phyloP scores from a whole-genome alignment of 2,888 invertebrate genomes.

The Archips crataeganus region DNA sequence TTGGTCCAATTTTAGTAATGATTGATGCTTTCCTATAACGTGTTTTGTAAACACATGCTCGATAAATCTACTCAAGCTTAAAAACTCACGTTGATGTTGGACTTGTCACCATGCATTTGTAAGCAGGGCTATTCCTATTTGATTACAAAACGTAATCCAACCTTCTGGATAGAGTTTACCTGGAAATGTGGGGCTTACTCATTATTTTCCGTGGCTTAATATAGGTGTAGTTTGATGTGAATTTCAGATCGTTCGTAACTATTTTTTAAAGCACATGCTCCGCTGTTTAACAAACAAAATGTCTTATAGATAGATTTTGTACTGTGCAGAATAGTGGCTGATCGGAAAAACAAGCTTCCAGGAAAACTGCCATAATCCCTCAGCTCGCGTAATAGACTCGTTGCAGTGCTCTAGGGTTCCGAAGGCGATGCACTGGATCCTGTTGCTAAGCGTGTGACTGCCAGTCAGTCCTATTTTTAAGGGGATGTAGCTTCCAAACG shows the following conservation, averaged over 20 bases:
- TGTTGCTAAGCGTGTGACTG: neutral
- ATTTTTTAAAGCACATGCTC: neutral
- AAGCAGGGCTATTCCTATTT: constrained; percentile 10
- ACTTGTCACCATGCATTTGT: constrained; percentile 6
- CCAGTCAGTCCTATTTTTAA: neutral
- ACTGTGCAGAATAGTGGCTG: neutral
- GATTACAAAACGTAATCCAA: constrained; percentile 12
- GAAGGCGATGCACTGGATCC: neutral
- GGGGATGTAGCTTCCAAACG: neutral
- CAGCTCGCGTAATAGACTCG: constrained; percentile 14
- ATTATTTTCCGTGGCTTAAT: neutral
- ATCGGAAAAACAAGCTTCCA: constrained; percentile 27
- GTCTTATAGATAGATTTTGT: neutral
- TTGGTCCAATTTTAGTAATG: neutral
- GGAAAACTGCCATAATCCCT: constrained; percentile 25
- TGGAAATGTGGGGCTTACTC: neutral
- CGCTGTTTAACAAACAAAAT: constrained; percentile 16
- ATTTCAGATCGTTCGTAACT: neutral
- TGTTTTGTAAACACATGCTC: constrained; percentile 19
- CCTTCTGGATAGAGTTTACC: neutral
- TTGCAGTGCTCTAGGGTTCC: constrained; percentile 2
- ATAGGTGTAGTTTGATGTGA: neutral
- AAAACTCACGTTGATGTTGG: constrained; percentile 10
- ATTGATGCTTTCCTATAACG: neutral
- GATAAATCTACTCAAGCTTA: neutral